These are phyloP conservation scores for Macquaria ambigua DNA, from an alignment of 2,113 vertebrate species.

Conservation along the genomic window DNA sequence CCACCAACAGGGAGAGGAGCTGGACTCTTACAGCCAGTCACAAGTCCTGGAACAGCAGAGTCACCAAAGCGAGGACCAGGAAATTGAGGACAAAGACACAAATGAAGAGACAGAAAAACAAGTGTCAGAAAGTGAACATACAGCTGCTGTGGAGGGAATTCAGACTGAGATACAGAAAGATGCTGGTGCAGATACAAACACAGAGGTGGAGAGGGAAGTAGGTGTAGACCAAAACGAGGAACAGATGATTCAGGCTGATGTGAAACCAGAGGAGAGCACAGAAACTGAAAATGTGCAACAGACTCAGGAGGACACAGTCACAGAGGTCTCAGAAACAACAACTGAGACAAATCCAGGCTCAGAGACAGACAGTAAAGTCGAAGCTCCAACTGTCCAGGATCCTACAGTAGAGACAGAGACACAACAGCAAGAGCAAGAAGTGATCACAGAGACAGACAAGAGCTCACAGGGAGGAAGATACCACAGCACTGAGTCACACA, in stretches of 20 bases:
- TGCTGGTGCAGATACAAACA: not conserved
- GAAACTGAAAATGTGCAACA: conserved; percentile 40
- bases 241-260: conserved; percentile 9
- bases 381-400: conserved; percentile 12
- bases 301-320: conserved; percentile 3
- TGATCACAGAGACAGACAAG: conserved; percentile 14
- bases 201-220: conserved; percentile 3
- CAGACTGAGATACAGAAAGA: conserved; percentile 12
- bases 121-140: conserved; percentile 9
- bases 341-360: conserved; percentile 14
- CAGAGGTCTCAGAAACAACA: conserved; percentile 13
- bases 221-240: conserved; percentile 2
- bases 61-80: conserved; percentile 4
- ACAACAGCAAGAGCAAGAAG: conserved; percentile 25
- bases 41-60: conserved; percentile 25
- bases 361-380: not conserved
- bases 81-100: conserved; percentile 29
- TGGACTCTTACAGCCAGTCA: not conserved
- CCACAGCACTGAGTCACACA: conserved; percentile 34
- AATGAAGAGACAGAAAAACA: conserved; percentile 17
- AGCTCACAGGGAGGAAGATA: conserved; percentile 5
- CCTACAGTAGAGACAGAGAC: conserved; percentile 5
- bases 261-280: conserved; percentile 21
- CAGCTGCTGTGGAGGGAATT: conserved; percentile 13
- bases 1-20: conserved; percentile 9